Evolutionary conservation across 2,797 vertebrate genomes (phyloP).

Genomic region (Lutjanus campechanus): DNA sequence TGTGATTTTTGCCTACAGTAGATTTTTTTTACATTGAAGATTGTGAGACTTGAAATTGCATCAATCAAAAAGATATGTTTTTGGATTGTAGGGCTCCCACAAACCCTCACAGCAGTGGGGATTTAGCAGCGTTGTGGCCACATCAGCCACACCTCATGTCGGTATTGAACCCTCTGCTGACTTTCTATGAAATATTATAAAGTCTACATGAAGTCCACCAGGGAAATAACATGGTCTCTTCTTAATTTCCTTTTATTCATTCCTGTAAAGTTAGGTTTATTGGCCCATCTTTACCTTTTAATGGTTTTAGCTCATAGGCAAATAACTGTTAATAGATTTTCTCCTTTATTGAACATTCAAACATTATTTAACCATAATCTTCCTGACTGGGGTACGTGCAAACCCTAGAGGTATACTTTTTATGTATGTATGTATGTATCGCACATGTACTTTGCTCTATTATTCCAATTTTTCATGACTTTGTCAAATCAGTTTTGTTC

Average conservation of each 20-base stretch:
- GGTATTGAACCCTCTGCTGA: slow-evolving; percentile 10
- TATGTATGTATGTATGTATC: too few species aligned
- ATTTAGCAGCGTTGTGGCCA: slow-evolving; percentile 21
- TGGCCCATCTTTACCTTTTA: slow-evolving; percentile 11
- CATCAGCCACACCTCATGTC: slow-evolving; percentile 27
- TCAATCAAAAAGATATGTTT: not conserved
- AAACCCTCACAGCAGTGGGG: slow-evolving; percentile 8
- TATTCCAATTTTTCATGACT: too few species aligned
- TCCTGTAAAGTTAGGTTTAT: not conserved
- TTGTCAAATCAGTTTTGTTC: too few species aligned
- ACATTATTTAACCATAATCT: not conserved
- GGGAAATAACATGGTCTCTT: slow-evolving; percentile 23
- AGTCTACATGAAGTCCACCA: slow-evolving; percentile 21
- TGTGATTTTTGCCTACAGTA: not conserved
- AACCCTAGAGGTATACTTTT: too few species aligned
- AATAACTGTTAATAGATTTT: slow-evolving; percentile 8
- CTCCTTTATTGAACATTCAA: not conserved
- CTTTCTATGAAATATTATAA: slow-evolving; percentile 22
- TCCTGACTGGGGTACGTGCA: too few species aligned
- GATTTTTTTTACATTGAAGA: not conserved
- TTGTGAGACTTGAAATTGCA: too few species aligned
- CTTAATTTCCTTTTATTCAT: slow-evolving; percentile 35
- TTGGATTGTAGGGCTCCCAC: not conserved
- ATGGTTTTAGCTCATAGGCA: not conserved
- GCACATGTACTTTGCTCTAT: too few species aligned